These are phyloP conservation scores for Samia ricini DNA, from an alignment of 1,140 invertebrate genomes.

Conservation along the genomic window DNA sequence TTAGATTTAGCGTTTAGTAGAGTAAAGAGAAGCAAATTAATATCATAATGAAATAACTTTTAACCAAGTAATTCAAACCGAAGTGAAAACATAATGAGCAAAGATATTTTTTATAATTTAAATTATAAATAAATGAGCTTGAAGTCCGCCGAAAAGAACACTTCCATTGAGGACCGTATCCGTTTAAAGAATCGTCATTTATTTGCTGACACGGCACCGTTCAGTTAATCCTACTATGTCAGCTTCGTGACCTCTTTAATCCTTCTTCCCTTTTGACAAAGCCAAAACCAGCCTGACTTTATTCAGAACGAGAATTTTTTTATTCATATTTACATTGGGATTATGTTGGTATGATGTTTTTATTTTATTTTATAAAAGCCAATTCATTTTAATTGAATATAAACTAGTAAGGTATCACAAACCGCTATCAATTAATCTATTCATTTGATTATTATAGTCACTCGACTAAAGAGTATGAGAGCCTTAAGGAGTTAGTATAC, in stretches of 20 bases:
- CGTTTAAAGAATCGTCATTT: conserved; percentile 45
- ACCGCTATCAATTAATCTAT: conserved; percentile 50
- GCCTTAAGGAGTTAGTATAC: conserved; percentile 45
- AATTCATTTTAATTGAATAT: not conserved
- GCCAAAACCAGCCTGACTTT: conserved; percentile 40
- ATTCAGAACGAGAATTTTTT: conserved; percentile 49
- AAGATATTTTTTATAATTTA: no score
- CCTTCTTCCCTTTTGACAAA: conserved; percentile 57
- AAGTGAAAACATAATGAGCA: no score
- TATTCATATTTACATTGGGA: conserved; percentile 37
- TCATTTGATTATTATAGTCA: conserved; percentile 61
- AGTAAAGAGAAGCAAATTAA: no score
- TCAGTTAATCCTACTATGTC: conserved; percentile 64
- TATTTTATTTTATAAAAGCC: not conserved
- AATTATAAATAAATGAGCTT: no score
- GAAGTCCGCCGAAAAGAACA: no score
- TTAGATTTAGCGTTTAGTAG: no score
- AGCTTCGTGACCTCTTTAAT: conserved; percentile 67
- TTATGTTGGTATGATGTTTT: conserved; percentile 20
- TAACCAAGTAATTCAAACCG: no score
- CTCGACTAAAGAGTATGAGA: conserved; percentile 42
- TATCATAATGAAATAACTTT: no score
- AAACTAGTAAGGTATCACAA: not conserved
- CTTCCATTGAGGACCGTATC: conserved; percentile 25
- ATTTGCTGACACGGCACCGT: conserved; percentile 55